Evolutionary conservation across 92 coral and sea anemone genomes (phyloP), one percentile per base, ranked within the genome.

Genomic region (Paramuricea clavata): DNA sequence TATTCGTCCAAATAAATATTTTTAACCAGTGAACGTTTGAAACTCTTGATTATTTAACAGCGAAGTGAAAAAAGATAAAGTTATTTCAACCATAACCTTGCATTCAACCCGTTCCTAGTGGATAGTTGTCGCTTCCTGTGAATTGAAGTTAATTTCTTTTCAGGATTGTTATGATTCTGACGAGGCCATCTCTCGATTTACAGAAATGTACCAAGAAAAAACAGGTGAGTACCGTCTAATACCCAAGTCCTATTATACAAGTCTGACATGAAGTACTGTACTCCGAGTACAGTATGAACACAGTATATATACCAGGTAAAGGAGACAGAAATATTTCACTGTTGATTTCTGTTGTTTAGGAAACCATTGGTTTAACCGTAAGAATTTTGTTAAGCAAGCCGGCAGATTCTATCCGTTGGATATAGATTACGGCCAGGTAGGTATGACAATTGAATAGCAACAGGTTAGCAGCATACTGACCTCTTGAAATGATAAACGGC

Each of bases 401-500:
- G 90, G 90, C 52, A 89, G 89, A 36, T 97, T 97, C 32, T 97
- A 94, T 77, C 99, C 99, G 1, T 78, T 97, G 78, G 99, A 97
- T 67, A 97, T 97, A 74, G 99, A 97, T 73, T 97, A 97, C 84
- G 99, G 99, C 16, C 99, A 95, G 97, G 98, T 95, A 41, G 42
- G 87, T n/a, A 64, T 64, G 27, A 12, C 23, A 72, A 69, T 22
- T 23, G 49, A 19, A 32, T 28, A 34, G n/a, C n/a, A n/a, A n/a
- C n/a, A n/a, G n/a, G n/a, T n/a, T n/a, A n/a, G n/a, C n/a, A n/a
- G n/a, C n/a, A n/a, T n/a, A n/a, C n/a, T n/a, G n/a, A n/a, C n/a
- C n/a, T n/a, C n/a, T n/a, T n/a, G n/a, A n/a, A n/a, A n/a, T n/a
- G n/a, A n/a, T n/a, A n/a, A n/a, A n/a, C n/a, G n/a, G n/a, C n/a